Base-by-base conservation (phyloP, 2,797 vertebrate species). In the Bovichtus variegatus region DNA sequence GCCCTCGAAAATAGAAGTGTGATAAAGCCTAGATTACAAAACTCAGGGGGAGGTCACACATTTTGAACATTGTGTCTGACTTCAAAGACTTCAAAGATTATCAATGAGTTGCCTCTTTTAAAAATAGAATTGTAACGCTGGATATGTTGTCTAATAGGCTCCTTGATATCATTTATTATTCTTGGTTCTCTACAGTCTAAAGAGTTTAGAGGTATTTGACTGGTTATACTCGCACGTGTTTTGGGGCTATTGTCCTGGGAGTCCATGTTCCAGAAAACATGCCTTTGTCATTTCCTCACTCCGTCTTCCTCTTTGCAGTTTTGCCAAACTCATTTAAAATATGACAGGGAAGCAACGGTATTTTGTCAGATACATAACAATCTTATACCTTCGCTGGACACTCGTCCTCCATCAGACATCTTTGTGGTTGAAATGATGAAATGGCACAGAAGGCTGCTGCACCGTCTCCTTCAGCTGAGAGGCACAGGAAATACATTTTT, bases 11-110 rank as follows among this genome's bases (percentile, higher is more conserved):
- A 83, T 69, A 80, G 84, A 85, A 64, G 21, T 74, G 65, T 61
- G 81, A 88, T 84, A 66, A 87, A 74, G 60, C 60, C 40, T 78
- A 46, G 21, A 77, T 70, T 78, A 71, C 68, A 87, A 72, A 70
- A 25, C 53, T 68, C 65, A 65, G 49, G 16, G 36, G 46, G 55
- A 60, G 70, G 44, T 46, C 43, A 65, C 81, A 76, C 61, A 66
- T 73, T 81, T 84, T 23, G 8, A 77, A 64, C 54, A 43, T 5
- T 63, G 36, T 16, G 27, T 72, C 21, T 21, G 57, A 74, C 73
- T 76, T 85, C 27, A 87, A 84, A 79, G 55, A 31, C 29, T 55
- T 19, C 2, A 46, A 61, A 10, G 6, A 3, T 72, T 70, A 74
- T 83, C 67, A 81, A 10, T 68, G 68, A 78, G 15, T 66, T 40